Base-by-base conservation (phyloP, 2,888 invertebrate genomes). In the Incurvaria masculella region DNA sequence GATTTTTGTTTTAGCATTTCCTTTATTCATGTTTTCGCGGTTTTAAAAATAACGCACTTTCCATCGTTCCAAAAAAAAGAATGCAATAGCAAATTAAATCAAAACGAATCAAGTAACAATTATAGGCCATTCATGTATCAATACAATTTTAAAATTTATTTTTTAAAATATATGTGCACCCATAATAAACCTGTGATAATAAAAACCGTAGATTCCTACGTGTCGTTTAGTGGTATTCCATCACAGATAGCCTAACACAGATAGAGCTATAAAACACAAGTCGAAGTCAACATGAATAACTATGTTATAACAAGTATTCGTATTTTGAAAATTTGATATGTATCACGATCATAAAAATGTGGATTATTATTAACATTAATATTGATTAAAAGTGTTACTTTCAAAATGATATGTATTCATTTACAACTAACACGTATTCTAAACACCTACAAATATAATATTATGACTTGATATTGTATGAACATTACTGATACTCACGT, bases 371-470 rank as follows among this genome's bases (percentile, higher is more conserved):
- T 53, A 49, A 51, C 51, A 47, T 40, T 50, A 48, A 51, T 49
- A 49, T 49, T 54, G 46, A 50, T 50, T 51, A 56, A 54, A 57
- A 57, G 58, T 58, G 54, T 53, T 52, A 51, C 47, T 20, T 52
- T 52, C 52, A 45, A 54, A 50, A 50, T 51, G n/a, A 20, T 21
- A 20, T 21, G 20, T 8, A 20, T n/a, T 8, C 5, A 21, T 21
- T 42, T 21, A n/a, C 14, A 8, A 4, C 11, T 21, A 20, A 21
- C 14, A 21, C 14, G 4, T 43, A 21, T 43, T 20, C 16, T 55
- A 55, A 56, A 55, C 54, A 45, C 40, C 55, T 55, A 49, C 53
- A 55, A 53, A 58, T 53, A 54, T n/a, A n/a, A n/a, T n/a, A n/a
- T n/a, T n/a, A n/a, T n/a, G n/a, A n/a, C n/a, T n/a, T n/a, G n/a